Conservation (phyloP, 1,140 invertebrate species). For the Hormaphis cornu region DNA sequence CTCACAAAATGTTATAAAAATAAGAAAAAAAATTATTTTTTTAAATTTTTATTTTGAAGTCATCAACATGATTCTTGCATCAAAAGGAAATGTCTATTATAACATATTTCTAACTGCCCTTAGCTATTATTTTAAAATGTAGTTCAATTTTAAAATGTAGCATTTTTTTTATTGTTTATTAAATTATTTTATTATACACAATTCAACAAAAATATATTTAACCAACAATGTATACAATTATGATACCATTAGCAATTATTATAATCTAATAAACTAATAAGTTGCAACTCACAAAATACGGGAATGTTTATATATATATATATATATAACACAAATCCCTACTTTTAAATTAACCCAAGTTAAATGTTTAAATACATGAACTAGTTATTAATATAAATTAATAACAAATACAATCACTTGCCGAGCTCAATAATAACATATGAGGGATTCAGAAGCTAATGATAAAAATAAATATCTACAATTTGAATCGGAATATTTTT, state of each 20-base stretch:
- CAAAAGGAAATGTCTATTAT: too few species aligned
- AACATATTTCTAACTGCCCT: too few species aligned
- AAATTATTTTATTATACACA: constrained; percentile 17
- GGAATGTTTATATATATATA: constrained; percentile 2
- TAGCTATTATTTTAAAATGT: background rate
- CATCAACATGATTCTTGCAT: too few species aligned
- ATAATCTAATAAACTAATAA: constrained; percentile 8
- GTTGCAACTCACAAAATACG: background rate
- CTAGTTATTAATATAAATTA: background rate
- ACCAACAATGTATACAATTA: background rate
- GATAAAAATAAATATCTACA: background rate
- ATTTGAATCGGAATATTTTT: background rate
- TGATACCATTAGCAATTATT: background rate
- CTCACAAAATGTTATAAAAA: too few species aligned
- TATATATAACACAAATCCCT: background rate
- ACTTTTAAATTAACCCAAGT: constrained; percentile 4
- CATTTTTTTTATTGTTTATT: too few species aligned
- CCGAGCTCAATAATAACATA: constrained; percentile 15
- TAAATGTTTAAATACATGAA: constrained; percentile 1
- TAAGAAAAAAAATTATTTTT: too few species aligned
- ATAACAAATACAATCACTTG: constrained; percentile 11
- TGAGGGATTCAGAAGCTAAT: constrained; percentile 25
- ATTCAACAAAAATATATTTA: constrained; percentile 13
- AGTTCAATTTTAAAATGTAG: background rate
- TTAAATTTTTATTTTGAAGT: too few species aligned